Conservation (phyloP, 2,797 vertebrate genomes). For the Martes flavigula region DNA sequence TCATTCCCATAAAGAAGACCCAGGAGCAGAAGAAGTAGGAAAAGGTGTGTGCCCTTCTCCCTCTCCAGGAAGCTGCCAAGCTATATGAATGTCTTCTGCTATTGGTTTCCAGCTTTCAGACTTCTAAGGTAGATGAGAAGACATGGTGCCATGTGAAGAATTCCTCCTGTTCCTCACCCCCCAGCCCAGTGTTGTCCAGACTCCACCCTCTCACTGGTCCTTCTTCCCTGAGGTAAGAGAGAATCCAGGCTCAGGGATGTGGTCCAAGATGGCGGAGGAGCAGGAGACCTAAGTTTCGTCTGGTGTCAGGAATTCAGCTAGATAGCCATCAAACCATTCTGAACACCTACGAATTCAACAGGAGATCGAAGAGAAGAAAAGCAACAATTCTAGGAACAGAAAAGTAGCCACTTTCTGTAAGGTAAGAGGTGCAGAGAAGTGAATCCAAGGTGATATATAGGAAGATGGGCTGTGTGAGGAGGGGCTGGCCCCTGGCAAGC, state of each 20-base stretch:
- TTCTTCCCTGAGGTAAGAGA: not conserved
- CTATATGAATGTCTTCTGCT: not conserved
- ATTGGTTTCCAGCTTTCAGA: not conserved
- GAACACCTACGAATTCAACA: too few relatives aligned
- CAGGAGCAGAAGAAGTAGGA: not conserved
- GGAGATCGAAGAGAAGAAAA: too few relatives aligned
- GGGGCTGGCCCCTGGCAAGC: too few relatives aligned
- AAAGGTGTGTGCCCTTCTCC: rapidly evolving
- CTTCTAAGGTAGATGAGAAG: not conserved
- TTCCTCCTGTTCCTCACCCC: rapidly evolving
- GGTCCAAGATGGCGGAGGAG: not conserved
- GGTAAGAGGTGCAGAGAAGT: too few relatives aligned
- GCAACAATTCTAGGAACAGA: too few relatives aligned
- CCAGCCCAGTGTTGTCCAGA: not conserved
- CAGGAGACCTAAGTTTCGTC: not conserved
- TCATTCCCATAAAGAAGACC: not conserved
- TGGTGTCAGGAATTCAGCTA: not conserved
- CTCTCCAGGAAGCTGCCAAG: not conserved
- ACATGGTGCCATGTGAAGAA: not conserved
- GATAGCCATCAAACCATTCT: not conserved
- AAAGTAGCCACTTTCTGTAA: not conserved
- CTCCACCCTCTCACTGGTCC: not conserved
- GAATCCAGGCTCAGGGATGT: not conserved
- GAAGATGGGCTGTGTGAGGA: too few relatives aligned
- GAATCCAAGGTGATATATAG: not conserved